Conservation (phyloP, 2,797 vertebrate genomes). For the Hoplostethus atlanticus region DNA sequence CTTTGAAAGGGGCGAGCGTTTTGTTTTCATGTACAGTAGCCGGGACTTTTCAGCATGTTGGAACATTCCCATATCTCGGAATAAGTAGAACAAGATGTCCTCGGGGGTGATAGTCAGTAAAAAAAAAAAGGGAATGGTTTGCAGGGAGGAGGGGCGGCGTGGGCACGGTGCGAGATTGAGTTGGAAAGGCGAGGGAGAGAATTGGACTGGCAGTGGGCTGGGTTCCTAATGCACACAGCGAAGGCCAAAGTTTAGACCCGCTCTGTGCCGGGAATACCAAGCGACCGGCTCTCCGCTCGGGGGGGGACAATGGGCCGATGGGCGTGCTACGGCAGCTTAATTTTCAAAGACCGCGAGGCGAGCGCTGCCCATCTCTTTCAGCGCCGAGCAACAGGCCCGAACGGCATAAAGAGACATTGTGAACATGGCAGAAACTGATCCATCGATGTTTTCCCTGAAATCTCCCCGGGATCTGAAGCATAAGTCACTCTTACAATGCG, state of each 20-base stretch:
- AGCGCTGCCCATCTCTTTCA: conserved; percentile 79
- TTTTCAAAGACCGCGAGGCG: conserved; percentile 74
- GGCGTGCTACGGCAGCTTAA: conserved; percentile 79
- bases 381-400: conserved; percentile 73
- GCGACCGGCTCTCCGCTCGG: conserved; percentile 56
- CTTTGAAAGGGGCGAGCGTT: background rate
- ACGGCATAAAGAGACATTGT: conserved; percentile 76
- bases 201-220: conserved; percentile 77
- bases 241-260: conserved; percentile 80
- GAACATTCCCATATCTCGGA: conserved; percentile 43
- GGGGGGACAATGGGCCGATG: conserved; percentile 74
- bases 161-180: conserved; percentile 64
- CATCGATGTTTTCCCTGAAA: conserved; percentile 53
- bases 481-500: background rate
- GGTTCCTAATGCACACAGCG: conserved; percentile 79
- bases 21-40: conserved; percentile 43
- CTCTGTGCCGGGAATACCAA: conserved; percentile 87
- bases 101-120: conserved; percentile 23
- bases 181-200: conserved; percentile 77
- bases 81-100: conserved; percentile 68
- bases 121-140: conserved; percentile 21
- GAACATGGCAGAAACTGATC: conserved; percentile 77
- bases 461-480: conserved; percentile 8
- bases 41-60: conserved; percentile 51
- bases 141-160: conserved; percentile 29